Conservation (phyloP, 2,888 invertebrate species). For the Spilarctia lutea region DNA sequence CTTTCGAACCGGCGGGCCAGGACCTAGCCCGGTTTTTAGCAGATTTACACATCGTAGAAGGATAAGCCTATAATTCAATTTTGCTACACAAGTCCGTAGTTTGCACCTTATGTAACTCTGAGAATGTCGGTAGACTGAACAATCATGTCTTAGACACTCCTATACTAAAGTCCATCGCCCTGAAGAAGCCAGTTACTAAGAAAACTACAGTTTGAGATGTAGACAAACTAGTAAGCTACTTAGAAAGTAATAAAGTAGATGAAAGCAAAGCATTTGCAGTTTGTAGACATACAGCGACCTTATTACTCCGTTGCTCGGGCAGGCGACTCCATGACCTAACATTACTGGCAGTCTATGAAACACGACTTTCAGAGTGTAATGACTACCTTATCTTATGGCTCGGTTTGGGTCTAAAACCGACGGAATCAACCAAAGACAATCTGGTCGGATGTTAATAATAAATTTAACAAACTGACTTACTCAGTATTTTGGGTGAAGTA, state of each 20-base stretch:
- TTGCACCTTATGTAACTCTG: not conserved
- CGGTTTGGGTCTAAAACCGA: constrained; percentile 6
- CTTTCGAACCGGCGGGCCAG: not conserved
- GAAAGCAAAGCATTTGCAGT: not conserved
- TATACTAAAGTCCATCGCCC: not conserved
- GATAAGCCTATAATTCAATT: no score
- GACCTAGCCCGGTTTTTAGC: not conserved
- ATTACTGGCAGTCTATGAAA: not conserved
- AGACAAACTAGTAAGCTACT: not conserved
- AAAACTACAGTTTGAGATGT: constrained; percentile 5
- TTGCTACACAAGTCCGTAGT: no score
- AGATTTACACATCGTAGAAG: not conserved
- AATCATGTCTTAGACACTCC: not conserved
- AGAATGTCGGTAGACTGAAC: not conserved
- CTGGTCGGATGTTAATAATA: no score
- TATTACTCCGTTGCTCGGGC: not conserved
- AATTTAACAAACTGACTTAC: no score
- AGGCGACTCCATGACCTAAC: constrained; percentile 12
- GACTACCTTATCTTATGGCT: constrained; percentile 1
- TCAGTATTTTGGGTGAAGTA: no score
- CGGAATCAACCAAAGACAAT: no score
- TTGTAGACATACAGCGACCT: not conserved
- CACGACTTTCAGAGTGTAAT: not conserved
- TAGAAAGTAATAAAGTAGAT: not conserved
- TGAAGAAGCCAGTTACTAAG: not conserved